Evolutionary conservation across 2,888 invertebrate species (phyloP).

Genomic region (Cremastinae sp.): DNA sequence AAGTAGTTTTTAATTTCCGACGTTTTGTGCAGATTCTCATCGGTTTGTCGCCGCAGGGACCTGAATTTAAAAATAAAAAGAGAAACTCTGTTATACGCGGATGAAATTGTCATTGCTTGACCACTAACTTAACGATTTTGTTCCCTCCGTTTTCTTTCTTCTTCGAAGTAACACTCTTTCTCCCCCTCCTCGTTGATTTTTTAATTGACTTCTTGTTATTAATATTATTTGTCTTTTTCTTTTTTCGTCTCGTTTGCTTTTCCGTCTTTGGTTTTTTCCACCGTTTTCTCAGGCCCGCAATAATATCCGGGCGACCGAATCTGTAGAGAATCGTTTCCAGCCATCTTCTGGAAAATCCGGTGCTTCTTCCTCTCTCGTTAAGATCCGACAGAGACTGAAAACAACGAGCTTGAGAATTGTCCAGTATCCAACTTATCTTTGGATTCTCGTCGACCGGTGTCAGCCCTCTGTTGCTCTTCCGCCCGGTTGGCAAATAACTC

Average conservation of each 20-base stretch:
- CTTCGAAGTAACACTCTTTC: conserved; percentile 4
- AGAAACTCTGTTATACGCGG: conserved; percentile 31
- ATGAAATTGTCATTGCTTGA: conserved; percentile 16
- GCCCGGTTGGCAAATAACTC: conserved; percentile 27
- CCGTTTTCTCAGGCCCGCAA: conserved; percentile 40
- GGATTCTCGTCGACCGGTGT: background rate
- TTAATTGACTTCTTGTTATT: conserved; percentile 1
- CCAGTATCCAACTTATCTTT: conserved; percentile 39
- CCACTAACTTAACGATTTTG: conserved; percentile 48
- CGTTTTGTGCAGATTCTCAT: background rate
- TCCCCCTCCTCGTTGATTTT: conserved; percentile 4
- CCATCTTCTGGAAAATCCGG: conserved; percentile 52
- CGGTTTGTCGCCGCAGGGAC: conserved; percentile 8
- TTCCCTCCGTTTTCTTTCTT: background rate
- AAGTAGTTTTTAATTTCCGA: conserved; percentile 2
- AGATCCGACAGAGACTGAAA: conserved; percentile 52
- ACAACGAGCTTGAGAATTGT: conserved; percentile 34
- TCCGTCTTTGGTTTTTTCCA: conserved; percentile 16
- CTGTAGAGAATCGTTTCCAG: conserved; percentile 36
- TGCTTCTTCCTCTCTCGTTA: conserved; percentile 45
- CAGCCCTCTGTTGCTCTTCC: conserved; percentile 3
- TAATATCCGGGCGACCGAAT: conserved; percentile 56
- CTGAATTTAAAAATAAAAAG: conserved; percentile 1
- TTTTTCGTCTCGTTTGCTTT: background rate
- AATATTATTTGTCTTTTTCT: conserved; percentile 8